Conservation (phyloP, 2,888 invertebrate genomes). For the Helicoverpa assulta region DNA sequence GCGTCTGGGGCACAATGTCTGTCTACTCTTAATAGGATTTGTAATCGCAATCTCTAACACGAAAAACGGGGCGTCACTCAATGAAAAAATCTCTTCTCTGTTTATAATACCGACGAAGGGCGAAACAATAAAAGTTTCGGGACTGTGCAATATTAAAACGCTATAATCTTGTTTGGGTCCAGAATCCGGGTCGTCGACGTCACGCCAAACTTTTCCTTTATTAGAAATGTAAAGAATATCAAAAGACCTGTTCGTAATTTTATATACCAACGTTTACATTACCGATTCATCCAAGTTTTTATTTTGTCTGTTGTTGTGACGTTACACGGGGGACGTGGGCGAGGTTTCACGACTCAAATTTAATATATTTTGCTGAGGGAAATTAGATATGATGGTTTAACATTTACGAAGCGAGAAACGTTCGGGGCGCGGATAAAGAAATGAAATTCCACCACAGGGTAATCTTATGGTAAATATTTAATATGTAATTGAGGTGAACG, state of each 20-base stretch:
- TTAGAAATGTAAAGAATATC: conserved; percentile 80
- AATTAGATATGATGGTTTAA: conserved; percentile 74
- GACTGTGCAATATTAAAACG: conserved; percentile 85
- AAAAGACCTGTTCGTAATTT: conserved; percentile 79
- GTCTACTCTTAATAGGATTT: conserved; percentile 79
- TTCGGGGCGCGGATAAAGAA: conserved; percentile 60
- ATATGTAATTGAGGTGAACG: conserved; percentile 50
- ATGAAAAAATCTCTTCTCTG: conserved; percentile 82
- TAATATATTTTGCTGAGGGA: conserved; percentile 72
- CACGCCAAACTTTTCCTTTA: conserved; percentile 79
- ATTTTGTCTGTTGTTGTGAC: conserved; percentile 73
- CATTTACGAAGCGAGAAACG: conserved; percentile 65
- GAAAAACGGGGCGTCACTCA: conserved; percentile 80
- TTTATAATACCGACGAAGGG: conserved; percentile 80
- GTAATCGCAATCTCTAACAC: conserved; percentile 77
- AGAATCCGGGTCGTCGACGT: conserved; percentile 74
- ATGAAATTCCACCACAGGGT: conserved; percentile 65
- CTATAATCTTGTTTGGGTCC: conserved; percentile 82
- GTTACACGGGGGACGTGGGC: conserved; percentile 57
- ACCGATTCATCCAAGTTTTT: conserved; percentile 78
- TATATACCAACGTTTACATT: conserved; percentile 82
- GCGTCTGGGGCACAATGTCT: conserved; percentile 73
- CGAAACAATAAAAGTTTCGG: conserved; percentile 86
- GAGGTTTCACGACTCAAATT: conserved; percentile 73
- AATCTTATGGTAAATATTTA: conserved; percentile 54